These are phyloP conservation scores for Thecophora atra DNA, from an alignment of 2,888 invertebrate species.

Conservation along the genomic window DNA sequence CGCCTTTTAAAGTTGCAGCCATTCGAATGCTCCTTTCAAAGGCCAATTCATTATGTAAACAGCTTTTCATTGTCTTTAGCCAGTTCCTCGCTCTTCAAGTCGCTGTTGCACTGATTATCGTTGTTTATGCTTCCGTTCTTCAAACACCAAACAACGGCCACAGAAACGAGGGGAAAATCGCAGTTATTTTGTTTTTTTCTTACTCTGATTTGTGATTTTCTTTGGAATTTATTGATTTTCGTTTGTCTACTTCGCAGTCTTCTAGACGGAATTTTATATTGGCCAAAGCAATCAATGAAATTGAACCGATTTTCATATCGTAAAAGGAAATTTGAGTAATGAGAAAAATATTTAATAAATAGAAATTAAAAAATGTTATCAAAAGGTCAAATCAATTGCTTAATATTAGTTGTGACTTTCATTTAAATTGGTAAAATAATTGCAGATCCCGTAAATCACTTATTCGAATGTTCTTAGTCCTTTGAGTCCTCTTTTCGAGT, in stretches of 20 bases:
- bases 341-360: too few relatives aligned
- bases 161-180: slow-evolving; percentile 20
- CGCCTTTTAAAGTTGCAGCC: slow-evolving; percentile 39
- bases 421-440: too few relatives aligned
- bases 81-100: slow-evolving; percentile 34
- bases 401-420: too few relatives aligned
- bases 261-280: background rate
- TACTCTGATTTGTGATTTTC: slow-evolving; percentile 30
- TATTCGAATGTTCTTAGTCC: too few relatives aligned
- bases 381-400: too few relatives aligned
- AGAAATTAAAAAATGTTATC: too few relatives aligned
- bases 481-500: too few relatives aligned
- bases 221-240: slow-evolving; percentile 33
- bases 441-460: too few relatives aligned
- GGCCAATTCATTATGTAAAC: slow-evolving; percentile 54
- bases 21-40: slow-evolving; percentile 44
- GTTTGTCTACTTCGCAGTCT: slow-evolving; percentile 1
- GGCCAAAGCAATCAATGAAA: background rate
- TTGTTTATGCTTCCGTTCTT: slow-evolving; percentile 27
- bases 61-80: slow-evolving; percentile 49
- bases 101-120: slow-evolving; percentile 10
- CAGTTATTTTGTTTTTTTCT: slow-evolving; percentile 22
- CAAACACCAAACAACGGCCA: slow-evolving; percentile 35
- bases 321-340: too few relatives aligned
- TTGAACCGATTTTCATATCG: background rate